Conservation (phyloP, 2,888 invertebrate genomes). For the Cloeon dipterum region DNA sequence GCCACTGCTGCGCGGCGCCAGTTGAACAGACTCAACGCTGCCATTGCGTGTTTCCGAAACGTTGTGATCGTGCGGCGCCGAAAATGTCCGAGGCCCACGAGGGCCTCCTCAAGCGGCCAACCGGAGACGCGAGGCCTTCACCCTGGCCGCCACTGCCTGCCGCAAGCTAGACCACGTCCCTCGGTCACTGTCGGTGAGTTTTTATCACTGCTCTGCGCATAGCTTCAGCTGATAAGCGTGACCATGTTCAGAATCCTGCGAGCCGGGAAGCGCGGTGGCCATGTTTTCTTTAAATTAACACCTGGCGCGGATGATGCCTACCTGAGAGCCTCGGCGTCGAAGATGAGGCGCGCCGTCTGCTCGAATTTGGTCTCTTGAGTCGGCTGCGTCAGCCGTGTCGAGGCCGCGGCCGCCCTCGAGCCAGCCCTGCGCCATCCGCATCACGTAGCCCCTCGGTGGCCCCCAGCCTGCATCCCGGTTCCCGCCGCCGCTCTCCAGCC, state of each 20-base stretch:
- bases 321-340: too few relatives aligned
- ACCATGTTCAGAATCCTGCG: too few relatives aligned
- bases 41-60: constrained; percentile 38
- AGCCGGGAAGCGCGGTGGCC: background rate
- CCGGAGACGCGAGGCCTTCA: constrained; percentile 44
- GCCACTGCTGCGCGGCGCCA: constrained; percentile 47
- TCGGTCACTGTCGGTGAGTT: constrained; percentile 44
- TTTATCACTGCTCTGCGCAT: too few relatives aligned
- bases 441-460: background rate
- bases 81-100: constrained; percentile 50
- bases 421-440: background rate
- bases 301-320: background rate
- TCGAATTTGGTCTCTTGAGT: background rate
- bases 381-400: background rate
- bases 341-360: background rate
- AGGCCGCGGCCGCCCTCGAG: background rate
- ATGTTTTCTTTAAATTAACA: background rate
- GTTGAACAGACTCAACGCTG: constrained; percentile 39
- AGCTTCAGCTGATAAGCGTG: too few relatives aligned
- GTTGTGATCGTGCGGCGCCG: constrained; percentile 32
- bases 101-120: constrained; percentile 49
- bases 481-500: too few relatives aligned
- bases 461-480: too few relatives aligned
- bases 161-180: constrained; percentile 48
- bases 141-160: constrained; percentile 44